A percentile compares a stretch with the other conserved stretches of the same genome.
These are phyloP conservation scores for Sarcophaga peregrina DNA, from an alignment of 1,140 invertebrate species.

Conservation along the genomic window DNA sequence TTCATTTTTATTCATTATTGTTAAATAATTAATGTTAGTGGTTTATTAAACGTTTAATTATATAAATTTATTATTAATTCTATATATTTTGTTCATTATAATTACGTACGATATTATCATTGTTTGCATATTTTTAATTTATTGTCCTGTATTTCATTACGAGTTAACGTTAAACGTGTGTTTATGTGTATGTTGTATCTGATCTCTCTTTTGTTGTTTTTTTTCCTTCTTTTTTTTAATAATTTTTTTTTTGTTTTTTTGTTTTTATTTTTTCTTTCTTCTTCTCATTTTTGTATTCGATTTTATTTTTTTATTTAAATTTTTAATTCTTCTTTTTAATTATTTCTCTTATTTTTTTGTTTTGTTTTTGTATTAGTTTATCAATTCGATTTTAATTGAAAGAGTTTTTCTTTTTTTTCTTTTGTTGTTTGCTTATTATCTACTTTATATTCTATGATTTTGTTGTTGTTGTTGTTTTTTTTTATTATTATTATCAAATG, in stretches of 20 bases:
- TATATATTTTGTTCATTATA: constrained; percentile 16
- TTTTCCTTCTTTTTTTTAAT: not conserved
- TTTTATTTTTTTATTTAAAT: constrained; percentile 25
- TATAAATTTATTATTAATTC: constrained; percentile 18
- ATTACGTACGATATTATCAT: constrained; percentile 34
- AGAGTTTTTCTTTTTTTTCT: not conserved
- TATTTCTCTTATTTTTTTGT: too few relatives aligned
- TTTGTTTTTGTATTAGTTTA: too few relatives aligned
- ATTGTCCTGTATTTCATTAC: constrained; percentile 39
- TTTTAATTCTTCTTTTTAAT: not conserved
- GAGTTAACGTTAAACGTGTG: constrained; percentile 38
- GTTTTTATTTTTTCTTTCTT: constrained; percentile 22
- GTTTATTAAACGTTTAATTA: constrained; percentile 36
- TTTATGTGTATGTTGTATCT: not conserved
- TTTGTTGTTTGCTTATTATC: not conserved
- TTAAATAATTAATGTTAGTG: constrained; percentile 15
- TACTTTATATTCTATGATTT: not conserved
- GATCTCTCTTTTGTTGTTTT: not conserved
- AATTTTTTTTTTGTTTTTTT: constrained; percentile 7
- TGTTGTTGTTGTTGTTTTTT: constrained; percentile 25
- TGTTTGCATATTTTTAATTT: constrained; percentile 33
- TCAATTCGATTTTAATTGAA: too few relatives aligned
- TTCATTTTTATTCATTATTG: not conserved
- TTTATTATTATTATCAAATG: not conserved
- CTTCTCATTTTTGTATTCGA: constrained; percentile 10